Evolutionary conservation across 2,113 vertebrate genomes (phyloP).

Genomic region (Gallinago undulata): DNA sequence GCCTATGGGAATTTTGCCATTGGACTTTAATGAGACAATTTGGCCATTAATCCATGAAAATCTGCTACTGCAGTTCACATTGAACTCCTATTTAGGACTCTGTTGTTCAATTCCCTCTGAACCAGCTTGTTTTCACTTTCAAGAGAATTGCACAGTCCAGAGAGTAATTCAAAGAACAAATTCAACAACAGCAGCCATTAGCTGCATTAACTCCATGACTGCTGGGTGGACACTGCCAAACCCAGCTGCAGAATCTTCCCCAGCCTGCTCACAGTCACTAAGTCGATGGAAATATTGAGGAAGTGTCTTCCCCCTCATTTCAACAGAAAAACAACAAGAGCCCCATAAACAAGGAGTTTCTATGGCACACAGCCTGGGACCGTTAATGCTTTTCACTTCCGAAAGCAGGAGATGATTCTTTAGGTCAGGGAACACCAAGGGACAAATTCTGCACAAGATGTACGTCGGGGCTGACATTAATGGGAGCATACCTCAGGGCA

Average conservation of each 20-base stretch:
- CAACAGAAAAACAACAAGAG: background rate
- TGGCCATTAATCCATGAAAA: constrained; percentile 50
- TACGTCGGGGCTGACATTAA: rapidly evolving
- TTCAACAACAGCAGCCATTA: background rate
- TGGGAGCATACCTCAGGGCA: background rate
- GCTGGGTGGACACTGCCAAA: background rate
- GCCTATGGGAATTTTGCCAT: background rate
- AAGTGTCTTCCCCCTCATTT: background rate
- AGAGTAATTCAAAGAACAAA: constrained; percentile 34
- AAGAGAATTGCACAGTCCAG: constrained; percentile 5
- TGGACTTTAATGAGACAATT: constrained; percentile 32
- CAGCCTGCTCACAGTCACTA: background rate
- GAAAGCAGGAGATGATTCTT: background rate
- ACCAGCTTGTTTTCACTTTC: constrained; percentile 45
- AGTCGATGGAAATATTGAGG: background rate
- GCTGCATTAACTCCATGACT: constrained; percentile 13
- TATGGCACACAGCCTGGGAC: background rate
- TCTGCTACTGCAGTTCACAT: constrained; percentile 37
- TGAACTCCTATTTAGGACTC: constrained; percentile 17
- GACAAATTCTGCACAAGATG: background rate
- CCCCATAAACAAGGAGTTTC: background rate
- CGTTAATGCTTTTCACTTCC: background rate
- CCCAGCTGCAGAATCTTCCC: background rate
- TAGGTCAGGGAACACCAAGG: background rate
- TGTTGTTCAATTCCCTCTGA: constrained; percentile 28